A percentile compares a stretch with the other conserved stretches of the same genome.
Conservation (phyloP, 2,888 invertebrate species). For the Epicampocera succincta region DNA sequence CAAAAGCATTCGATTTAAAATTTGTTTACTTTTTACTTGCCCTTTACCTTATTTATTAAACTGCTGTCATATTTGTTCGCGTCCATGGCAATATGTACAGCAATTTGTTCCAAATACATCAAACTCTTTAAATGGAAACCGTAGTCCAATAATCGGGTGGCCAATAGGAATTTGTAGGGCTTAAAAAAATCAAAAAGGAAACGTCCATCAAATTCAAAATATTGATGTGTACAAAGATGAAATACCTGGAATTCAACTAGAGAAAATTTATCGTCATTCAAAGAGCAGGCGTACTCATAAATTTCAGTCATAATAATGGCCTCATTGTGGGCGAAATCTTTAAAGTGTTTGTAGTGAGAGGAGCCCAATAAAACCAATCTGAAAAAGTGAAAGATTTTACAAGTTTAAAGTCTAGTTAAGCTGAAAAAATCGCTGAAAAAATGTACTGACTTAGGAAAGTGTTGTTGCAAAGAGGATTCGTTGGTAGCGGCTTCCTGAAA, state of each 20-base stretch:
- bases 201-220: background rate
- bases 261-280: constrained; percentile 88
- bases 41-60: constrained; percentile 83
- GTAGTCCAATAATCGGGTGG: constrained; percentile 88
- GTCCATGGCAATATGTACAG: constrained; percentile 85
- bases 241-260: constrained; percentile 88
- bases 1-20: no score
- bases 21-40: no score
- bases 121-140: constrained; percentile 91
- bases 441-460: constrained; percentile 75
- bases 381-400: constrained; percentile 66
- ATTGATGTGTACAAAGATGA: background rate
- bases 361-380: constrained; percentile 92
- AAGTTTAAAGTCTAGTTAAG: background rate
- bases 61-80: constrained; percentile 83
- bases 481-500: constrained; percentile 77
- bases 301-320: constrained; percentile 97
- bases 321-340: constrained; percentile 88
- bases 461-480: constrained; percentile 76
- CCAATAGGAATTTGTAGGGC: constrained; percentile 92
- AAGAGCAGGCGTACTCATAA: constrained; percentile 94
- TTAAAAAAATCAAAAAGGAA: constrained; percentile 78
- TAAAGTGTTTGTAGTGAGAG: constrained; percentile 85
- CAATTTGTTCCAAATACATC: constrained; percentile 91
- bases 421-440: background rate